These are phyloP conservation scores for Neotoma lepida DNA, from an alignment of 2,113 vertebrate species.

Conservation along the genomic window DNA sequence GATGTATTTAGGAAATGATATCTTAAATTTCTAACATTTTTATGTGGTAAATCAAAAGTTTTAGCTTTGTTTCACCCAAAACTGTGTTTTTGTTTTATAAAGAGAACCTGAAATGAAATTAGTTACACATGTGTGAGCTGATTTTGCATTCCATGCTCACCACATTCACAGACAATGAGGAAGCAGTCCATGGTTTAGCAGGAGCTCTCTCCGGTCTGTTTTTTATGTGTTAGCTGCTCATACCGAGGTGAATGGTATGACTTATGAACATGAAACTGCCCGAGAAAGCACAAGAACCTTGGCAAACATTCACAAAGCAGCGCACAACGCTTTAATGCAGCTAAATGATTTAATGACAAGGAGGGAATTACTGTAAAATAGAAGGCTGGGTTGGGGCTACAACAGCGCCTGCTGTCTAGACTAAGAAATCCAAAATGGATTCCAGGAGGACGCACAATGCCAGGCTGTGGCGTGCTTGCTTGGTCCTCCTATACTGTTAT, in stretches of 20 bases:
- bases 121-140: not conserved
- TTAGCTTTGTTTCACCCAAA: slow-evolving; percentile 13
- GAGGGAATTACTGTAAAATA: slow-evolving; percentile 82
- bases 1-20: slow-evolving; percentile 11
- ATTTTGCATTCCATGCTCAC: not conserved
- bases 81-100: not conserved
- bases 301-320: slow-evolving; percentile 78
- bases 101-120: slow-evolving; percentile 38
- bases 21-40: slow-evolving; percentile 38
- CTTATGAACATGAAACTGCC: slow-evolving; percentile 75
- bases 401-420: slow-evolving; percentile 80
- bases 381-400: slow-evolving; percentile 73
- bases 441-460: slow-evolving; percentile 83
- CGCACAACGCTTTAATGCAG: slow-evolving; percentile 81
- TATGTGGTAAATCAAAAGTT: slow-evolving; percentile 45
- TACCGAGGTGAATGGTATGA: not conserved
- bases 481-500: slow-evolving; percentile 87
- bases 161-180: not conserved
- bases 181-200: not conserved
- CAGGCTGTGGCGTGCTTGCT: slow-evolving; percentile 76
- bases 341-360: slow-evolving; percentile 85
- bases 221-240: not conserved
- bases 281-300: slow-evolving; percentile 76
- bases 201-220: not conserved
- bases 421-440: slow-evolving; percentile 86